Percentiles rank a stretch among this genome's conserved stretches.
Conservation (phyloP, 2,797 vertebrate species). For the Molossus alvarezi region DNA sequence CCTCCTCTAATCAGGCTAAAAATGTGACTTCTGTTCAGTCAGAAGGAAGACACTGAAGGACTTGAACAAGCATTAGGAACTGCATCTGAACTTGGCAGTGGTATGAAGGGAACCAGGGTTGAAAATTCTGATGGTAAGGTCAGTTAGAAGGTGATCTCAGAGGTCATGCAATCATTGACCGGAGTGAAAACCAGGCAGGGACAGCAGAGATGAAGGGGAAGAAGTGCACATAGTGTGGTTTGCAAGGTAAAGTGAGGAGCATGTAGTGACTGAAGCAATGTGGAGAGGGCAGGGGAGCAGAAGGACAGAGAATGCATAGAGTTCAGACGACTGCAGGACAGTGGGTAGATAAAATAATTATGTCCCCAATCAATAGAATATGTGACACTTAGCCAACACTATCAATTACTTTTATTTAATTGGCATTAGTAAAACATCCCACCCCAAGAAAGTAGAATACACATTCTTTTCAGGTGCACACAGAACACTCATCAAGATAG, state of each 20-base stretch:
- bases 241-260: neutral
- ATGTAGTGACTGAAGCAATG: neutral
- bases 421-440: neutral
- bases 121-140: neutral
- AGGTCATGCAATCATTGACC: neutral
- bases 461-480: neutral
- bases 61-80: neutral
- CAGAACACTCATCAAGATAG: conserved; percentile 1
- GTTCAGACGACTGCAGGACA: neutral
- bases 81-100: neutral
- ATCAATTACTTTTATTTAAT: neutral
- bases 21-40: neutral
- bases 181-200: neutral
- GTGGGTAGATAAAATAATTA: neutral
- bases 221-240: neutral
- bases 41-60: neutral
- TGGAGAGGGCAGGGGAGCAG: neutral
- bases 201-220: neutral
- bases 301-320: neutral
- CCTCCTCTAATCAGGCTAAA: neutral
- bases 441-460: neutral
- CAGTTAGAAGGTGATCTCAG: neutral
- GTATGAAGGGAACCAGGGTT: too few species aligned
- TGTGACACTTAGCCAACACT: neutral
- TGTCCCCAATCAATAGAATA: neutral